phyloP scores from a whole-genome alignment of 2,888 invertebrate genomes.

The Bhutanitis thaidina region DNA sequence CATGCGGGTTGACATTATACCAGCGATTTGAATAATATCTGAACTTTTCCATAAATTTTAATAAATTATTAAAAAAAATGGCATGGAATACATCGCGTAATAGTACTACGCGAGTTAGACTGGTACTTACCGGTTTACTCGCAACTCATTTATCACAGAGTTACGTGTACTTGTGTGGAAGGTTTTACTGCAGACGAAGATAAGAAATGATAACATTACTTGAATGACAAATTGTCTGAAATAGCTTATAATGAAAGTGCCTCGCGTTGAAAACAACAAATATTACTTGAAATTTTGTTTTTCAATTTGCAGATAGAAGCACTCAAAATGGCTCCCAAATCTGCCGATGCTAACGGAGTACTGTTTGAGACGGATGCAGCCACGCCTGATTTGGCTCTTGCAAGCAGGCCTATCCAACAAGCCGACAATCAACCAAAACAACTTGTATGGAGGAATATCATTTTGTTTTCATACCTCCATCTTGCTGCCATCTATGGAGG shows the following conservation, averaged over 20 bases:
- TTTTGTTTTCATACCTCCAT: conserved; percentile 88
- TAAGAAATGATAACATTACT: background rate
- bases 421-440: conserved; percentile 79
- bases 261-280: background rate
- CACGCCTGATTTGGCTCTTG: conserved; percentile 65
- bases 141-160: background rate
- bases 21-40: too few relatives aligned
- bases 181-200: background rate
- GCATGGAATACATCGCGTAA: too few relatives aligned
- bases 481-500: conserved; percentile 87
- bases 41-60: too few relatives aligned
- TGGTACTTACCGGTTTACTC: too few relatives aligned
- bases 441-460: conserved; percentile 91
- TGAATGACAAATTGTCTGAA: background rate
- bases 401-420: conserved; percentile 53
- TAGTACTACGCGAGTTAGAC: too few relatives aligned
- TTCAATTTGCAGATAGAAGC: too few relatives aligned
- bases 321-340: conserved; percentile 65
- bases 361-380: conserved; percentile 70
- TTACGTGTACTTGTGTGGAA: background rate
- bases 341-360: conserved; percentile 63
- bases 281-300: background rate
- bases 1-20: too few relatives aligned
- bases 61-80: too few relatives aligned
- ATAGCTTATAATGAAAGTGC: background rate